These are phyloP conservation scores for Lasius fuliginosus DNA, from an alignment of 2,888 invertebrate genomes.

Conservation along the genomic window DNA sequence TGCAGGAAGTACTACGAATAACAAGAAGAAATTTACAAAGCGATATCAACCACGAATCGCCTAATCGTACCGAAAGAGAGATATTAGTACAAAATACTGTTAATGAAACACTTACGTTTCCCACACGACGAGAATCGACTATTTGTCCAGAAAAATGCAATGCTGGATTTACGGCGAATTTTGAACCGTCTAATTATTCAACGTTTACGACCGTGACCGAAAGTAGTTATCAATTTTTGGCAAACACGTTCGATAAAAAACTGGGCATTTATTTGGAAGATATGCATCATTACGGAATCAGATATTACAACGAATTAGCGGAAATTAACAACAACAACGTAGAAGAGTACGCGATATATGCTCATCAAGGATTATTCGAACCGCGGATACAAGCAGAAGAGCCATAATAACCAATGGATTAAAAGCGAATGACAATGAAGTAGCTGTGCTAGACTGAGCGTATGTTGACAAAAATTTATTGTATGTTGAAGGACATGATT, in stretches of 20 bases:
- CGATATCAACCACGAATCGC: conserved; percentile 73
- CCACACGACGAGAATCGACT: neutral
- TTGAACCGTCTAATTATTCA: neutral
- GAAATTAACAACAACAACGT: conserved; percentile 59
- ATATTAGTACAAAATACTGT: conserved; percentile 62
- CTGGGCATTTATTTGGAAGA: conserved; percentile 8
- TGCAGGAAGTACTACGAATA: conserved; percentile 67
- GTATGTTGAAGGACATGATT: neutral
- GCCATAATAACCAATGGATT: neutral
- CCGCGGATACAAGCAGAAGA: neutral
- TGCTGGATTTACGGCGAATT: neutral
- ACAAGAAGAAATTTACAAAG: conserved; percentile 19
- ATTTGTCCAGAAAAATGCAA: neutral
- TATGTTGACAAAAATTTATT: neutral
- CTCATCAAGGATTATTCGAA: neutral
- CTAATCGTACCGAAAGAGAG: conserved; percentile 70
- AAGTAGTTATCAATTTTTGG: neutral
- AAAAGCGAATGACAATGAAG: conserved; percentile 2
- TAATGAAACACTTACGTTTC: conserved; percentile 33
- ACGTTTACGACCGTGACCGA: neutral
- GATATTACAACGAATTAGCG: conserved; percentile 13
- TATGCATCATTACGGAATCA: conserved; percentile 46
- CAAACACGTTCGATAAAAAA: conserved; percentile 17
- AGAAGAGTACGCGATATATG: conserved; percentile 13
- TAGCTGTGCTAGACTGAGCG: neutral